Evolutionary conservation across 2,888 invertebrate species (phyloP), one percentile per base, ranked within the genome.

Genomic region (Atrina japonica): DNA sequence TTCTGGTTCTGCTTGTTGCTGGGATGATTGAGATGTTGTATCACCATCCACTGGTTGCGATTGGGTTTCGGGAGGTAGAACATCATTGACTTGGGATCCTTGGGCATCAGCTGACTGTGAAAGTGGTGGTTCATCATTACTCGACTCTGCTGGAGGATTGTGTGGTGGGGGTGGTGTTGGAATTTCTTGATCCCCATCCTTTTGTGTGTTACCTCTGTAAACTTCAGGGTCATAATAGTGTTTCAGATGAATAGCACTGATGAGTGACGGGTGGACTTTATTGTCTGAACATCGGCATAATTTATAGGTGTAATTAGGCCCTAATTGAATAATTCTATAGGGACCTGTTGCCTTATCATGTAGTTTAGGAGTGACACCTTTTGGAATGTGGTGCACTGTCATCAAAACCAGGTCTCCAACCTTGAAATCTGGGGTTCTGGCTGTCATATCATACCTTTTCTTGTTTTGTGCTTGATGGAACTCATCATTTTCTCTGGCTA

Each of bases 251-350:
- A 45, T 65, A 7, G 65, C 65, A 65, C 35, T 65, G 43, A 47
- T 18, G 3, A 29, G 27, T 2, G 30, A 29, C 16, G 45, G 21
- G 14, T 29, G 47, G 11, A 47, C 30, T 18, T 25, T 56, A 18
- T 58, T 47, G 21, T 47, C 47, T 6, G 18, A 18, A 21, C 47
- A 47, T 47, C 56, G 18, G 9, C 27, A 14, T 1, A 64, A 50
- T 18, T 47, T 55, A 47, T 74, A 67, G 1, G 74, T 74, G 35
- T 60, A 60, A 18, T 73, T 66, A 40, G 66, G 61, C 6, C 72
- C 67, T 27, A 67, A 41, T n/a, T 40, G n/a, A 9, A 55, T 45
- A 29, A 74, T 74, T 14, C 29, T 11, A 27, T 67, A 74, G n/a
- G 67, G 74, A 25, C 74, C 68, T n/a, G 50, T 35, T 21, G 16